Conservation (phyloP, 2,888 invertebrate genomes). For the Lingula anatina region DNA sequence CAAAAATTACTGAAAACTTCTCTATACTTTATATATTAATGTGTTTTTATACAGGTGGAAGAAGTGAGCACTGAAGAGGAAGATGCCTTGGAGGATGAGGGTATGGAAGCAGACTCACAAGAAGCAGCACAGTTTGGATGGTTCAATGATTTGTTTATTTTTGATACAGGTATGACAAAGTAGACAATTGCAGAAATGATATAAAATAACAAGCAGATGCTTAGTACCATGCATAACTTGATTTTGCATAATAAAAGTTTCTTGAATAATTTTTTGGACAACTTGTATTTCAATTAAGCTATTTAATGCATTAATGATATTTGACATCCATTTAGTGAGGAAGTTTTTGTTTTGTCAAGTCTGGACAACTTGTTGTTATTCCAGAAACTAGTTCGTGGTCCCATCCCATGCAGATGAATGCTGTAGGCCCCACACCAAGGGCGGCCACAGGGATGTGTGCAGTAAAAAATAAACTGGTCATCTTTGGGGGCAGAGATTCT, state of each 20-base stretch:
- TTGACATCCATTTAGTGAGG: too few species aligned
- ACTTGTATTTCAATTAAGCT: too few species aligned
- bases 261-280: too few species aligned
- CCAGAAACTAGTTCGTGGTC: slow-evolving; percentile 37
- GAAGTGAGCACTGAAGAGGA: slow-evolving; percentile 13
- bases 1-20: too few species aligned
- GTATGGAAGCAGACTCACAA: slow-evolving; percentile 18
- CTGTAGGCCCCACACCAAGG: slow-evolving; percentile 39
- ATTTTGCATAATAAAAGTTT: not conserved
- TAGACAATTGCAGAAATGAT: too few species aligned
- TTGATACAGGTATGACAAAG: slow-evolving; percentile 34
- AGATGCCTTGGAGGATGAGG: slow-evolving; percentile 25
- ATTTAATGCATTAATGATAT: too few species aligned
- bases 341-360: too few species aligned
- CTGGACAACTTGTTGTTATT: too few species aligned
- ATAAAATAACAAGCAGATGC: not conserved
- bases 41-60: too few species aligned
- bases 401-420: slow-evolving; percentile 47
- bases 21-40: too few species aligned
- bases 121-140: slow-evolving; percentile 47
- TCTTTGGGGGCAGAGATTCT: slow-evolving; percentile 47
- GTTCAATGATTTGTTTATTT: slow-evolving; percentile 47
- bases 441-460: slow-evolving; percentile 47
- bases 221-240: not conserved
- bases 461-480: slow-evolving; percentile 29